Conservation (phyloP, 2,797 vertebrate genomes). For the Macrochelys suwanniensis region DNA sequence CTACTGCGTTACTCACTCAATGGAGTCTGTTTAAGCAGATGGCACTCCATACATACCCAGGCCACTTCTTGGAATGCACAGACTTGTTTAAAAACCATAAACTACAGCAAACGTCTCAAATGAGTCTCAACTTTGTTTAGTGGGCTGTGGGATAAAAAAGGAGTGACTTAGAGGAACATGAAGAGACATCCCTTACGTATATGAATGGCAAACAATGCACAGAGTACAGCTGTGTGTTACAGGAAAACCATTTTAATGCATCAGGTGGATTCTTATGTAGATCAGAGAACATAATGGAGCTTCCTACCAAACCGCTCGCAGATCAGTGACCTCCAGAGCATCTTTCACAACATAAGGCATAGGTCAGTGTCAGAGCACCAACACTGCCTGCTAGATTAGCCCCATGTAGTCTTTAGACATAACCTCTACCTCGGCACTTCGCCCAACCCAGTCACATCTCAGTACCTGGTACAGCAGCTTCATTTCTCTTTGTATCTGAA, state of each 20-base stretch:
- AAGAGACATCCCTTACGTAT: neutral
- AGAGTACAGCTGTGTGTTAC: neutral
- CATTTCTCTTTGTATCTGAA: neutral
- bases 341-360: neutral
- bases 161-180: fast-evolving
- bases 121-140: fast-evolving
- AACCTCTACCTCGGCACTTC: neutral
- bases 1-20: fast-evolving
- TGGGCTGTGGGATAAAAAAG: neutral
- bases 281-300: fast-evolving
- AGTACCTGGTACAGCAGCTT: neutral
- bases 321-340: neutral
- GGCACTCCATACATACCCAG: neutral
- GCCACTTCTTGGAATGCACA: fast-evolving
- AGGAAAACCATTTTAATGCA: fast-evolving
- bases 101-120: fast-evolving
- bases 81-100: neutral
- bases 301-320: neutral
- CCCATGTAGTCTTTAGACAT: too few species aligned
- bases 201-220: neutral
- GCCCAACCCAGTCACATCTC: neutral
- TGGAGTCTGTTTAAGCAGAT: neutral
- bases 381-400: neutral
- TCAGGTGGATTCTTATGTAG: fast-evolving
- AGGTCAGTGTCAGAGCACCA: neutral